Percentiles rank a stretch among this genome's conserved stretches.
These are phyloP conservation scores for Bombus balteatus DNA, from an alignment of 1,140 invertebrate genomes.

Conservation along the genomic window DNA sequence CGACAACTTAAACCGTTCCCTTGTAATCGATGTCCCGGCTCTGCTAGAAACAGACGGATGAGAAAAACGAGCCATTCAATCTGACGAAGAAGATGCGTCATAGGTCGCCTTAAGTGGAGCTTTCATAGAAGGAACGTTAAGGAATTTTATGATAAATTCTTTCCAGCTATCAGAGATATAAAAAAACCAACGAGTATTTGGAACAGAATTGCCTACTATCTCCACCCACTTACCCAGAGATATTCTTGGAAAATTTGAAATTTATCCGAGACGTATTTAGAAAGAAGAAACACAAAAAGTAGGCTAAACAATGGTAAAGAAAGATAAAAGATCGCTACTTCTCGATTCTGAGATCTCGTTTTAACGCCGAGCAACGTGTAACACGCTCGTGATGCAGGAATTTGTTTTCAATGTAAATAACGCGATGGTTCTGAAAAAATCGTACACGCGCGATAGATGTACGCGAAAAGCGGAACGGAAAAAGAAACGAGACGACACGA, in stretches of 20 bases:
- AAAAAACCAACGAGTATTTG: not conserved
- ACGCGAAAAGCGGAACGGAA: not conserved
- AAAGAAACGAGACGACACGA: not conserved
- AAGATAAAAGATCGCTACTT: not conserved
- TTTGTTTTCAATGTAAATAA: not conserved
- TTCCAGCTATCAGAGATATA: not conserved
- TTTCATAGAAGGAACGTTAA: not conserved
- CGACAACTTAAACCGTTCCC: not conserved
- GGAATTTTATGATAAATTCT: not conserved
- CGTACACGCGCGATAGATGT: not conserved
- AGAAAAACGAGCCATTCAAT: not conserved
- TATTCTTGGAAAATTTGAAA: not conserved
- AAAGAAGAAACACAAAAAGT: not conserved
- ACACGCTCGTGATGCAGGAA: not conserved
- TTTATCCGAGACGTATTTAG: not conserved
- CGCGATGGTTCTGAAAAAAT: not conserved
- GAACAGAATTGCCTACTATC: not conserved
- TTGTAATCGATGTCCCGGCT: not conserved
- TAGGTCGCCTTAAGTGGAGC: no score
- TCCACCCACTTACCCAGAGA: not conserved
- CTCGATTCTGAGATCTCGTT: not conserved
- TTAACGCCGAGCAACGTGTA: not conserved
- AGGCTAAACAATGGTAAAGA: not conserved
- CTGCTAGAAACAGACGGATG: not conserved
- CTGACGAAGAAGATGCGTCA: not conserved